A percentile compares a stretch with the other conserved stretches of the same genome.
These are phyloP conservation scores for Lophura nycthemera DNA, from an alignment of 2,113 vertebrate genomes.

Conservation along the genomic window DNA sequence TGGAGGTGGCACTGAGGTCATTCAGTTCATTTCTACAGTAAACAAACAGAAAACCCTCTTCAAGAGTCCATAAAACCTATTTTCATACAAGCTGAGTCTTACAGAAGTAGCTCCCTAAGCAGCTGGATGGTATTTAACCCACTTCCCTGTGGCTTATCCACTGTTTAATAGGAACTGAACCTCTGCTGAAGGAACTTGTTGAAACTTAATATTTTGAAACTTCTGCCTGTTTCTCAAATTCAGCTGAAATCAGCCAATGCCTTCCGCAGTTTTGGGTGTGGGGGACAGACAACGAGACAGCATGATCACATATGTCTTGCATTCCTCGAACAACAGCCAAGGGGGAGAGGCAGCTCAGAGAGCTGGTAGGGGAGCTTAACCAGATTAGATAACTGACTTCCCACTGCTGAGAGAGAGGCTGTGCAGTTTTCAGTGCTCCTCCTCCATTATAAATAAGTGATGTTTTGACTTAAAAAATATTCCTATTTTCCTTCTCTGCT, in stretches of 20 bases:
- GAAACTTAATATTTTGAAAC: not conserved
- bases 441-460: not conserved
- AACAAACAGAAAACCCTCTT: constrained; percentile 18
- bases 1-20: not conserved
- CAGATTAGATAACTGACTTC: not conserved
- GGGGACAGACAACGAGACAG: not conserved
- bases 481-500: not conserved
- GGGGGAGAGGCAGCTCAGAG: constrained; percentile 4
- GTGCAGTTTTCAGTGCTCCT: not conserved
- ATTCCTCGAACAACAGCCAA: not conserved
- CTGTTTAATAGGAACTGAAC: not conserved
- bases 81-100: not conserved
- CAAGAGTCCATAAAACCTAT: not conserved
- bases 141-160: not conserved
- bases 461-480: not conserved
- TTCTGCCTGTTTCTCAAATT: not conserved
- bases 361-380: not conserved
- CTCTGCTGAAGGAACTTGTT: not conserved
- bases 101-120: not conserved
- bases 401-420: not conserved
- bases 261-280: not conserved
- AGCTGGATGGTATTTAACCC: not conserved
- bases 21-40: not conserved
- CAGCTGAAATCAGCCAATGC: not conserved
- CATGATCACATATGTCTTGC: not conserved